phyloP scores from a whole-genome alignment of 2,113 vertebrate species.

The Sula dactylatra region DNA sequence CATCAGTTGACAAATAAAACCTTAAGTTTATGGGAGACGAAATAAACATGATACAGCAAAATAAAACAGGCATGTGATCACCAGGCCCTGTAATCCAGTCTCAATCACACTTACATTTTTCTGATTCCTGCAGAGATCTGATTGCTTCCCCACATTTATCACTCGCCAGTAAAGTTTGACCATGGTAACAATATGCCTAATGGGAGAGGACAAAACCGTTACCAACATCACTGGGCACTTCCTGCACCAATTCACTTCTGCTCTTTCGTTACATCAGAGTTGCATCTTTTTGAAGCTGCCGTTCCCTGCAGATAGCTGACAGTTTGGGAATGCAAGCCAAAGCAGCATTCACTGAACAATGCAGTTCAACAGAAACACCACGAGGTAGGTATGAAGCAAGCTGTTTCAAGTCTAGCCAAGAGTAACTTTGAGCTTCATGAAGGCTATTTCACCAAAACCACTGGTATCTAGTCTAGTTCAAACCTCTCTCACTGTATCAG shows the following conservation, averaged over 20 bases:
- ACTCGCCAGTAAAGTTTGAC: constrained; percentile 88
- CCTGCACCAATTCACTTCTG: background rate
- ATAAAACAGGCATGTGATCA: background rate
- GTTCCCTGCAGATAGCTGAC: background rate
- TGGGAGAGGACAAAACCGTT: background rate
- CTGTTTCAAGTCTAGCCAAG: background rate
- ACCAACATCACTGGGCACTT: background rate
- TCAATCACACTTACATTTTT: constrained; percentile 85
- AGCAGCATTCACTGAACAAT: background rate
- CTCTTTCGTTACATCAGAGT: background rate
- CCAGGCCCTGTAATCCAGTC: background rate
- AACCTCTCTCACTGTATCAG: background rate
- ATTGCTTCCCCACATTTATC: constrained; percentile 99
- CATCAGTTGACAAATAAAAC: background rate
- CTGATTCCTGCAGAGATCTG: constrained; percentile 92
- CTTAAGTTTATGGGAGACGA: background rate
- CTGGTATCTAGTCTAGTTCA: background rate
- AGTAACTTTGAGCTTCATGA: background rate
- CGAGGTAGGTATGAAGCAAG: background rate
- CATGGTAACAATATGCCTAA: constrained; percentile 93
- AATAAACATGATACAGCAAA: background rate
- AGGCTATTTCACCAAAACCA: background rate
- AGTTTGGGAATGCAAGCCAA: background rate
- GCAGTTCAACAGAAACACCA: background rate
- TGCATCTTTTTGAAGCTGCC: background rate